A percentile compares a stretch with the other conserved stretches of the same genome.
Conservation (phyloP, 2,113 vertebrate genomes). For the Pseudorasbora parva region DNA sequence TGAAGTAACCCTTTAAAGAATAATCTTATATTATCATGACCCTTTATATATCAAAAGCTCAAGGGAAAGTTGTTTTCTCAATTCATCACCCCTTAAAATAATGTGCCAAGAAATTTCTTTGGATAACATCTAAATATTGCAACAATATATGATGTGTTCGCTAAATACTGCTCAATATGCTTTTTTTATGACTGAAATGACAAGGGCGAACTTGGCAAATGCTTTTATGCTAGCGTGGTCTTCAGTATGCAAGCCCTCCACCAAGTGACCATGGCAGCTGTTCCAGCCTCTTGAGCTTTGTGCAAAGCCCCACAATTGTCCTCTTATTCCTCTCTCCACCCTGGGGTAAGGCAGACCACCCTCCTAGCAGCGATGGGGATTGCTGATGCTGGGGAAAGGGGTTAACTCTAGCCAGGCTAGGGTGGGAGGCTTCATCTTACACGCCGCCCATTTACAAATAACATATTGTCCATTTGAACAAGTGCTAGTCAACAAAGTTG, state of each 20-base stretch:
- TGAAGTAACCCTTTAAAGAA: no score
- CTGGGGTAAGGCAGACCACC: slow-evolving; percentile 57
- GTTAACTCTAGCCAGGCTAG: slow-evolving; percentile 36
- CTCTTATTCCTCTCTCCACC: slow-evolving; percentile 40
- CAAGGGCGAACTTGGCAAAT: slow-evolving; percentile 45
- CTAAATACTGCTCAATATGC: background rate
- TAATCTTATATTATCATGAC: no score
- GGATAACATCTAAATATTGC: background rate
- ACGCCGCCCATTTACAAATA: slow-evolving; percentile 58
- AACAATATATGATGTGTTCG: background rate
- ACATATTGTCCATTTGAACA: slow-evolving; percentile 55
- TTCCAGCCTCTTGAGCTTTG: slow-evolving; percentile 56
- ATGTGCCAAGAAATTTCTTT: background rate
- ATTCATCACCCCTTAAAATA: no score
- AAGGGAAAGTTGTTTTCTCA: no score
- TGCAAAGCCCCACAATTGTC: slow-evolving; percentile 47
- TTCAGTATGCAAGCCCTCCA: slow-evolving; percentile 55
- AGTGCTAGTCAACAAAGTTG: slow-evolving; percentile 52
- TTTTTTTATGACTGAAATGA: background rate
- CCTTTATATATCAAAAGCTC: no score
- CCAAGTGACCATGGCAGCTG: slow-evolving; percentile 74
- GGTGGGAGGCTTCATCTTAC: slow-evolving; percentile 65
- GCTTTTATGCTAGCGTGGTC: slow-evolving; percentile 60
- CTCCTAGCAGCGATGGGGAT: slow-evolving; percentile 47
- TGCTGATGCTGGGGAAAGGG: slow-evolving; percentile 30